Evolutionary conservation across 2,888 invertebrate genomes (phyloP), one percentile per base, ranked within the genome.

Genomic region (Latrodectus elegans): DNA sequence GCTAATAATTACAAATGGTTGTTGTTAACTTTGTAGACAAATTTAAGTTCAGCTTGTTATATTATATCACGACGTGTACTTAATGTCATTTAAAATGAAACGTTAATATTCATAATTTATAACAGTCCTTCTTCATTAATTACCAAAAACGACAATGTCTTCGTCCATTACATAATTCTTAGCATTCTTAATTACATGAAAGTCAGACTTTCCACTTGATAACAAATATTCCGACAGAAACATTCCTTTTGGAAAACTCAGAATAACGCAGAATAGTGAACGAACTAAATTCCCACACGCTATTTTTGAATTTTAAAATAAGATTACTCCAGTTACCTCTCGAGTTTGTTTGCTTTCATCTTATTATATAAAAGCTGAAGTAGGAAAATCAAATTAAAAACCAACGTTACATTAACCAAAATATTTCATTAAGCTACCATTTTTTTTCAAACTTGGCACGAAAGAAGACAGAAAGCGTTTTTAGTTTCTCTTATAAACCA

Each of bases 341-440:
- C 12, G 11, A 11, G 10, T 9, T n/a, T 60, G n/a, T 60, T 60
- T 60, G 60, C 4, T 60, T 60, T 60, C 60, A n/a, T 60, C n/a
- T 60, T 15, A 60, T 60, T 60, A 10, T 11, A 60, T 12, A n/a
- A 11, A 60, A 60, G 60, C n/a, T 60, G 60, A 60, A 10, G 60
- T 60, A 15, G 60, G n/a, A 60, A 60, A 60, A 60, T 60, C 60
- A 60, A 60, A 60, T 60, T 60, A 60, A 60, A 55, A 67, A 53
- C 81, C 68, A 49, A 12, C 11, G 15, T 38, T 74, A 65, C 73
- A 81, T 81, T 81, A 73, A 67, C 81, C 73, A 67, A 74, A 81
- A 81, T 73, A 81, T 74, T 81, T 81, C 81, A 81, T 81, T 81
- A 81, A 81, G 81, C 52, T 10, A 10, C 60, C 60, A 60, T 60